Percentiles rank a stretch among this genome's conserved stretches.
Conservation (phyloP, 2,113 vertebrate species). For the Solea solea region DNA sequence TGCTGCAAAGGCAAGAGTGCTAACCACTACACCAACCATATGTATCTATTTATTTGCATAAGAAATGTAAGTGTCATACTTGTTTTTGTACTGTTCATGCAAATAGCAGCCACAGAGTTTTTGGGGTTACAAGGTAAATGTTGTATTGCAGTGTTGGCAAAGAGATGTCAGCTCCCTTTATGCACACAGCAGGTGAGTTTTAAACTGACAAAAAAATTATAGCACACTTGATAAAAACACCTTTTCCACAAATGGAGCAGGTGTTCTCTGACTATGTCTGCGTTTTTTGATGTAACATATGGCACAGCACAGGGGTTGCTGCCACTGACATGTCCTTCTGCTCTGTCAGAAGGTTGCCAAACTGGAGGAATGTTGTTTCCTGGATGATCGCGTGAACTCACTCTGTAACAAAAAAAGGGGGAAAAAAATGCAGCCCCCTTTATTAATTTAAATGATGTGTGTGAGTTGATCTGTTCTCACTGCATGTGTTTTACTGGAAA, state of each 20-base stretch:
- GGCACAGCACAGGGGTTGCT: conserved; percentile 28
- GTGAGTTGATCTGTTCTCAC: too few species aligned
- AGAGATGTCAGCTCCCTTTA: too few species aligned
- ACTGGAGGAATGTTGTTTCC: conserved; percentile 14
- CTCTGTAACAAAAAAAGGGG: not conserved
- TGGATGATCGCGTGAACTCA: not conserved
- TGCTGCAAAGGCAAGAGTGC: too few species aligned
- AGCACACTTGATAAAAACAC: not conserved
- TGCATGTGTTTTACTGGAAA: too few species aligned
- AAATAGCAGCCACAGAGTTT: too few species aligned
- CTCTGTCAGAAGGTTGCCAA: conserved; percentile 10
- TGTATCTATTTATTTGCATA: too few species aligned
- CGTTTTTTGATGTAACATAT: conserved; percentile 15
- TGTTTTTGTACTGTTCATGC: too few species aligned
- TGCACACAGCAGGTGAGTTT: not conserved
- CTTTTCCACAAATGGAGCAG: not conserved
- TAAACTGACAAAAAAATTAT: not conserved
- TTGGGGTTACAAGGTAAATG: too few species aligned
- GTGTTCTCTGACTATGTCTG: conserved; percentile 3
- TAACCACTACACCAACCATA: too few species aligned
- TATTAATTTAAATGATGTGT: not conserved
- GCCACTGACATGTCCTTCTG: conserved; percentile 23
- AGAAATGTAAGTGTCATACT: too few species aligned
- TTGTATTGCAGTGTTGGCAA: too few species aligned
- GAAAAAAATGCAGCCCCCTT: not conserved